Conservation (phyloP, 2,797 vertebrate genomes). For the Varecia variegata region DNA sequence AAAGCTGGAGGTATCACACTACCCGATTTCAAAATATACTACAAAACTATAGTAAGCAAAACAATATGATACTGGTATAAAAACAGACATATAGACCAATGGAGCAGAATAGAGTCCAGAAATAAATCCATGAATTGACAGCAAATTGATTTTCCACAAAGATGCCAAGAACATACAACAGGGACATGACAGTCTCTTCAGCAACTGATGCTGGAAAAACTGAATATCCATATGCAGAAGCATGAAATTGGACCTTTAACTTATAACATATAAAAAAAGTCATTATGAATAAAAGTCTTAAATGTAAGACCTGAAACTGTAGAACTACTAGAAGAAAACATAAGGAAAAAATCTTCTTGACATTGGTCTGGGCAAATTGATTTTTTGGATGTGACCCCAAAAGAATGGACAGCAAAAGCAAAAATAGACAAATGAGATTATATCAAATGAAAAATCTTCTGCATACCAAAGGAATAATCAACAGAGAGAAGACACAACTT, state of each 20-base stretch:
- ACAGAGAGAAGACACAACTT: not conserved
- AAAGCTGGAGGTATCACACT: too few species aligned
- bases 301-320: not conserved
- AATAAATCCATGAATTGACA: not conserved
- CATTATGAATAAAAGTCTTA: not conserved
- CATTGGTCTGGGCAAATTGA: not conserved
- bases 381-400: not conserved
- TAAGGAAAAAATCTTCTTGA: not conserved
- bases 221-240: not conserved
- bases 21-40: too few species aligned
- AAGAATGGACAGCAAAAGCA: not conserved
- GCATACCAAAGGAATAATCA: not conserved
- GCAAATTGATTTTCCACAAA: not conserved
- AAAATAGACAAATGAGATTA: not conserved
- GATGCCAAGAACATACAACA: not conserved
- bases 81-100: not conserved
- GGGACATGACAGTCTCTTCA: not conserved
- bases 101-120: not conserved
- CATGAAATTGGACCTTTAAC: not conserved
- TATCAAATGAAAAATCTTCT: not conserved
- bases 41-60: too few species aligned
- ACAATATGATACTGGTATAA: too few species aligned
- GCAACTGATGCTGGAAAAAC: not conserved
- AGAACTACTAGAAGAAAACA: not conserved
- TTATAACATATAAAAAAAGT: not conserved